Base-by-base conservation (phyloP, 2,888 invertebrate genomes). In the Danaus chrysippus region DNA sequence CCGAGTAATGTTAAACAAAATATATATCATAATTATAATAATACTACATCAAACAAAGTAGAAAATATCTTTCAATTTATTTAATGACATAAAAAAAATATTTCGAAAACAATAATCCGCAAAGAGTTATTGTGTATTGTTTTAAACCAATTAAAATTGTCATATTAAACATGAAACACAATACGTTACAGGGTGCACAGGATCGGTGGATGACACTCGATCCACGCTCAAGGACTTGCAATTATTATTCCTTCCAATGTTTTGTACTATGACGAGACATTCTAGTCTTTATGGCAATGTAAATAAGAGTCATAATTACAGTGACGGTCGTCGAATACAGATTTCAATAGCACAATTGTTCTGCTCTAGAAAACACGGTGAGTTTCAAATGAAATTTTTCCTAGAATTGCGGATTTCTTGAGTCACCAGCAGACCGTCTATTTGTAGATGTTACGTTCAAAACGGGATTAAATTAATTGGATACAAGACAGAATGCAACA, bases 311-410 rank as follows among this genome's bases (percentile, higher is more conserved):
- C 17, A 17, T 11, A 8, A 15, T 10, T 46, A 17, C 17, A 17
- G 15, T 49, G 42, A 49, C 52, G 49, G 55, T 58, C 58, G 66
- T 66, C 66, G 62, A 56, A 58, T 49, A 58, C 66, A 66, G 64
- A 54, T 60, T 62, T 46, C 66, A 64, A 58, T 64, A 66, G 61
- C n/a, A 55, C 66, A 62, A 64, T 64, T 64, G 62, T 66, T 62
- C 62, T 60, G 66, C 64, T 58, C 66, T 60, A 66, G 66, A 64
- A 64, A 60, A 64, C 60, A 60, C 49, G 44, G 49, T 49, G 49
- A n/a, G 55, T 58, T 58, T 58, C 56, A 60, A 62, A 66, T 66
- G 66, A 62, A 64, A 66, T 64, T 64, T 66, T 64, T 58, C 59
- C 59, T 59, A 59, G 55, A 56, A 53, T 59, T 42, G 57, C 60